Percentiles rank a stretch among this genome's conserved stretches.
These are phyloP conservation scores for Ephestia elutella DNA, from an alignment of 1,140 invertebrate genomes.

Conservation along the genomic window DNA sequence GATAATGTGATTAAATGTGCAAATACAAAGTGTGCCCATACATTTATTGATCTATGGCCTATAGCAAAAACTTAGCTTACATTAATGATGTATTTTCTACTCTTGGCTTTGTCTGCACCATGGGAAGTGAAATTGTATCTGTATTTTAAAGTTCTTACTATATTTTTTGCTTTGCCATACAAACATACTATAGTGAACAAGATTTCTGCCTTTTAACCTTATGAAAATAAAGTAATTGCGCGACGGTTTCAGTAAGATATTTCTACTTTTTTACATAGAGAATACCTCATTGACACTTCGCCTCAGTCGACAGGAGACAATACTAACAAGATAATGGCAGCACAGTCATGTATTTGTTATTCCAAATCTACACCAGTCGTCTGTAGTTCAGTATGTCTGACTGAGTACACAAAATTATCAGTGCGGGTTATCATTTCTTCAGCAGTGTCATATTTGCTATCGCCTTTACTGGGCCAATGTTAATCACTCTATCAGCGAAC, in stretches of 20 bases:
- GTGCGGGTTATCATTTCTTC: background rate
- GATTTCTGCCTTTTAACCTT: too few species aligned
- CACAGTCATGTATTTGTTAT: background rate
- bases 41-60: too few species aligned
- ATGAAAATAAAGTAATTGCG: too few species aligned
- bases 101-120: too few species aligned
- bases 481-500: slow-evolving; percentile 1
- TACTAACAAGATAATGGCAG: background rate
- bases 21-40: too few species aligned
- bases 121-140: too few species aligned
- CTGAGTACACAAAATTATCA: background rate
- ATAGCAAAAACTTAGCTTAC: too few species aligned
- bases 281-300: background rate
- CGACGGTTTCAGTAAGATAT: background rate
- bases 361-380: background rate
- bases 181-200: too few species aligned
- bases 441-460: background rate
- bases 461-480: slow-evolving; percentile 12
- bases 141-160: too few species aligned
- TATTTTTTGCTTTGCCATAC: too few species aligned
- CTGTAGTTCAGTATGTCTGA: background rate
- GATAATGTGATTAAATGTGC: too few species aligned
- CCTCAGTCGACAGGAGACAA: background rate
- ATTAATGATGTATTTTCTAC: too few species aligned
- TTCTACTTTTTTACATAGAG: background rate